Base-by-base conservation (phyloP, 2,113 vertebrate genomes). In the Gymnarchus niloticus region DNA sequence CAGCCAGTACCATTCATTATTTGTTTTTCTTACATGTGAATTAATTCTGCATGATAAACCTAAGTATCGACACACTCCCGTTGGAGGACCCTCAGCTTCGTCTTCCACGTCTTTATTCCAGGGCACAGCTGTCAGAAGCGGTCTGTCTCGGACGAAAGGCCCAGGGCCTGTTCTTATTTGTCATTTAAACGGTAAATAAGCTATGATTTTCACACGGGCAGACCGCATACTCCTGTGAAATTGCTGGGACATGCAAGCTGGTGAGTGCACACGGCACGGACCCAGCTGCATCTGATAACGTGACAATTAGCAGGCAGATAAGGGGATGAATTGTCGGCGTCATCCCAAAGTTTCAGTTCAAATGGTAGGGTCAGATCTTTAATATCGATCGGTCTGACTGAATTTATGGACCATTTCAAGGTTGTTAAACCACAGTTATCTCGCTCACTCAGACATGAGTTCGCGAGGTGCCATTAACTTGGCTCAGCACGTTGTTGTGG, bases 41-140 rank as follows among this genome's bases (percentile, higher is more conserved):
- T 91, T 90, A 76, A 88, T 86, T 88, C 82, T 85, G n/a, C n/a
- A n/a, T n/a, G n/a, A n/a, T n/a, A n/a, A 73, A 73, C 65, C 28
- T 19, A 33, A 69, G 65, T 37, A 19, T 73, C 65, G 65, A 33
- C 19, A 33, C 65, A 41, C 41, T 28, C 65, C 17, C 28, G 41
- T 73, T 41, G 76, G 52, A 7, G 6, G 52, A 14, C 52, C 52
- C 52, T 54, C 21, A 17, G 41, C 14, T 78, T 44, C 76, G 41
- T 78, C 23, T 48, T 37, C 76, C 23, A 92, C 90, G 87, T 93
- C 93, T 93, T 92, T 90, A 93, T 92, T 90, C 87, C 77, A 69
- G 86, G 86, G 77, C 87, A 85, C 88, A 89, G 76, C 88, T 89
- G 87, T 87, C 87, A 89, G 87, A 87, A 85, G 87, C 89, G 85